Evolutionary conservation across 2,113 vertebrate genomes (phyloP), one percentile per base, ranked within the genome.

Genomic region (Grammomys dolichurus): DNA sequence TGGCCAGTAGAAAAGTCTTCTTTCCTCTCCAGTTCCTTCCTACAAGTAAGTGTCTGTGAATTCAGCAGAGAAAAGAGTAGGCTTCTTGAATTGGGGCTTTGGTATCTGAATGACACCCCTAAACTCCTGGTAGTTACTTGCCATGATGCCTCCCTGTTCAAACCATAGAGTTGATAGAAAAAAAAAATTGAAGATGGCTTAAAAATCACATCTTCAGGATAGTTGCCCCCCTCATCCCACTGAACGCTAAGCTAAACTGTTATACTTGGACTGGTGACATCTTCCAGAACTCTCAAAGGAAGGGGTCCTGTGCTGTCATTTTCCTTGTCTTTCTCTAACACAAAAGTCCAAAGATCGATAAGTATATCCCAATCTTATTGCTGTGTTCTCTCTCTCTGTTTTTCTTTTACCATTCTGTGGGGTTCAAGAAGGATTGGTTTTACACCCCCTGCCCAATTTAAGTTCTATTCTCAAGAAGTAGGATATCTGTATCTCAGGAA

Each of bases 271-370:
- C 13, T 65, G 48, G 11, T 77, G 60, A n/a, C 10, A 31, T 1
- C 51, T 92, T 70, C 51, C 5, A 87, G 91, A 91, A 58, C 65
- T 82, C 78, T 87, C 33, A 24, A 28, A 69, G 72, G 40, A 10
- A 48, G 33, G 0, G 31, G 22, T 16, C 56, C 3, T n/a, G 0
- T 11, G 65, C 1, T 36, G 1, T 51, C 16, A 6, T 13, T 7
- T 33, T 91, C 28, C 24, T n/a, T 70, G 43, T 40, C 7, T 40
- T 8, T 19, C 9, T 48, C 3, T 51, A 51, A 31, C 0, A 1
- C 54, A 46, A 40, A 54, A 82, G 43, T 17, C 7, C 11, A 10
- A 26, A 51, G 65, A 17, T 26, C 1, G 26, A 2, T 14, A 36
- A 12, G 24, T 40, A 16, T 51, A 31, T 14, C 31, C 7, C 60